phyloP scores from a whole-genome alignment of 2,797 vertebrate genomes.

The Picus viridis region DNA sequence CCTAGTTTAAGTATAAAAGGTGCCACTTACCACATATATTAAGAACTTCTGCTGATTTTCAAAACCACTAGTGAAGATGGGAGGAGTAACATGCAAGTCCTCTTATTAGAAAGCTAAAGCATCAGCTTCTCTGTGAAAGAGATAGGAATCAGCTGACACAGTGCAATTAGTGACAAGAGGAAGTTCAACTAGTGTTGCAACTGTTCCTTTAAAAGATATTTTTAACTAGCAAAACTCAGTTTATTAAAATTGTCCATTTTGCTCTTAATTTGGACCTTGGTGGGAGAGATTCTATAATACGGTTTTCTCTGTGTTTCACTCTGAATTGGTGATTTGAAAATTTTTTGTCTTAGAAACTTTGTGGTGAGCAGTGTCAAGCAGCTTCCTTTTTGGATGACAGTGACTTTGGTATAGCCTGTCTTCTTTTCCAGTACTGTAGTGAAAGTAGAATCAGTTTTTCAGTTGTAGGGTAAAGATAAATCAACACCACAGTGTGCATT shows the following conservation, averaged over 20 bases:
- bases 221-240: not conserved
- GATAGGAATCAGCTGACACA: conserved; percentile 31
- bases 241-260: not conserved
- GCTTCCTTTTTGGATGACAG: not conserved
- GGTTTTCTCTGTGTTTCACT: not conserved
- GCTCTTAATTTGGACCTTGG: not conserved
- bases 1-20: not conserved
- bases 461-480: not conserved
- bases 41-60: conserved; percentile 4
- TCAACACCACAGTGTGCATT: not conserved
- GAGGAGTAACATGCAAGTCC: conserved; percentile 15
- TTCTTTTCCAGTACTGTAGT: not conserved
- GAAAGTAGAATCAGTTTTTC: not conserved
- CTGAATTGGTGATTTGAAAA: not conserved
- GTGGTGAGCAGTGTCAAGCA: not conserved
- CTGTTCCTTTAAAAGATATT: not conserved
- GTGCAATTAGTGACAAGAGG: not conserved
- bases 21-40: conserved; percentile 69
- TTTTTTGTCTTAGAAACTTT: not conserved
- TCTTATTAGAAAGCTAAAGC: conserved; percentile 61
- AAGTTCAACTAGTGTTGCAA: conserved; percentile 57
- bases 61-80: not conserved
- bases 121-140: conserved; percentile 57
- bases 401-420: not conserved
- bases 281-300: not conserved